Conservation (phyloP, 2,888 invertebrate genomes). For the Mamestra brassicae region DNA sequence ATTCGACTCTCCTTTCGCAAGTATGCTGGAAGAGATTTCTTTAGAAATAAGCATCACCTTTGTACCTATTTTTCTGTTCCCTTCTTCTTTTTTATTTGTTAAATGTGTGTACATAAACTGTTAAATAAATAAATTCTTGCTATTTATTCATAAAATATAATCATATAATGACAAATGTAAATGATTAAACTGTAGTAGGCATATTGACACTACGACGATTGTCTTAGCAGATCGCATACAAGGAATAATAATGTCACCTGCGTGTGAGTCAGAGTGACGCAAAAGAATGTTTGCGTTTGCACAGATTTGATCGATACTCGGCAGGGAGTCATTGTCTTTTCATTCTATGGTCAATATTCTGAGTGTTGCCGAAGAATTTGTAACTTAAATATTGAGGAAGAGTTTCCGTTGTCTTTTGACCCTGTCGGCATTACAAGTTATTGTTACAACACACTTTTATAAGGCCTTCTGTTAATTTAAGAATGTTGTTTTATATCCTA, state of each 20-base stretch:
- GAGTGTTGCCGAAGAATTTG: not conserved
- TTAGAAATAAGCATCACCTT: no score
- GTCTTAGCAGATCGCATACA: constrained; percentile 35
- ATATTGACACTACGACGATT: constrained; percentile 37
- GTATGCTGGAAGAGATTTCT: no score
- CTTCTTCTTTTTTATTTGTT: no score
- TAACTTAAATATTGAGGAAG: not conserved
- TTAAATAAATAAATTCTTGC: no score
- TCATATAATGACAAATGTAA: constrained; percentile 1
- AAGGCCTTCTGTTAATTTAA: not conserved
- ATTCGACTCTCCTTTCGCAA: no score
- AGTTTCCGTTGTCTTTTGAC: not conserved
- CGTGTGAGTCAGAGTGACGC: constrained; percentile 58
- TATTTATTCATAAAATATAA: constrained; percentile 4
- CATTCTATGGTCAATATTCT: constrained; percentile 7
- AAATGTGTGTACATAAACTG: no score
- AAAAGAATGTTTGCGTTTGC: constrained; percentile 44
- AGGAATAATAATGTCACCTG: constrained; percentile 61
- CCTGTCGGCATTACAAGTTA: not conserved
- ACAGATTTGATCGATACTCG: constrained; percentile 30
- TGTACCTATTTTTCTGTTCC: no score
- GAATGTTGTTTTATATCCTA: not conserved
- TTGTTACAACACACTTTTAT: not conserved
- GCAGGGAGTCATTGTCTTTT: constrained; percentile 16
- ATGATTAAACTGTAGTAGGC: constrained; percentile 40